A percentile compares a stretch with the other conserved stretches of the same genome.
phyloP scores from a whole-genome alignment of 2,888 invertebrate species.

The Allolobophora icterica region DNA sequence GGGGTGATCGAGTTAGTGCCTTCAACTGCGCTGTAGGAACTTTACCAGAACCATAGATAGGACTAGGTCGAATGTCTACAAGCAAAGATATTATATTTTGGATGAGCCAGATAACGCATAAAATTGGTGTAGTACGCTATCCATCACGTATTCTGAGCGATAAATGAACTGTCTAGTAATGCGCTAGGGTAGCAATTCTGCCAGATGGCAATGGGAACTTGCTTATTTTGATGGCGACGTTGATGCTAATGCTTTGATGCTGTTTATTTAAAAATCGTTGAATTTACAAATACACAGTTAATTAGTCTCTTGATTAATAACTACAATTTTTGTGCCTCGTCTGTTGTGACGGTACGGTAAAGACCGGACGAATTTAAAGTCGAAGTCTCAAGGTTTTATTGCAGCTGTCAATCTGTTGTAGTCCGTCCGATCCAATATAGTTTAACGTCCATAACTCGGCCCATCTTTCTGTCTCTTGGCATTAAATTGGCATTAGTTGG shows the following conservation, averaged over 20 bases:
- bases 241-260: conserved; percentile 19
- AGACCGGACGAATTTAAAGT: neutral
- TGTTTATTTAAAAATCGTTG: neutral
- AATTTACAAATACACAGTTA: neutral
- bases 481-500: neutral
- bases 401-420: neutral
- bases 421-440: neutral
- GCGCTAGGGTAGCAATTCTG: neutral
- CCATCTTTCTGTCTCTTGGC: neutral
- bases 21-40: too few species aligned
- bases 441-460: conserved; percentile 17
- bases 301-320: conserved; percentile 7
- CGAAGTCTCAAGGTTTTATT: neutral
- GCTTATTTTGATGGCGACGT: conserved; percentile 27
- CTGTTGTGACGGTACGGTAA: neutral
- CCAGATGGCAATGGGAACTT: neutral
- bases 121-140: neutral
- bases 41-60: too few species aligned
- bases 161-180: neutral
- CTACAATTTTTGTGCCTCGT: neutral
- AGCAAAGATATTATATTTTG: neutral
- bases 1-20: too few species aligned
- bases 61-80: neutral
- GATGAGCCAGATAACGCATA: neutral
- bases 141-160: neutral